Conservation (phyloP, 2,888 invertebrate species). For the Dexiosoma caninum region DNA sequence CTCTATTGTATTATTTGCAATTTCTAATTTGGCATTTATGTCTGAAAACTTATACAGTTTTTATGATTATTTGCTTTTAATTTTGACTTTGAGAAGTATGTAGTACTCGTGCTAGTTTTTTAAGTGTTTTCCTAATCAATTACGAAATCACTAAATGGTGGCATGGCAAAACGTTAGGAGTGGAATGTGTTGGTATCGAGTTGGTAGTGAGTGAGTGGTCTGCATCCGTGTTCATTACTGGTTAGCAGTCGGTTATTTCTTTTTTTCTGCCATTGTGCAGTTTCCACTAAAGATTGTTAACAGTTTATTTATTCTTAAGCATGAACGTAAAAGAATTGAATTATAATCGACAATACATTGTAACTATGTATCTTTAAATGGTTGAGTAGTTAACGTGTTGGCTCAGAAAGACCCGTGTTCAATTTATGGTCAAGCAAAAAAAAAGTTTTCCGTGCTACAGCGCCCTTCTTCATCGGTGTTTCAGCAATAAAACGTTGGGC, state of each 20-base stretch:
- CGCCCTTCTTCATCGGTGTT: too few relatives aligned
- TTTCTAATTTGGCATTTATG: conserved; percentile 25
- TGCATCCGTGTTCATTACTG: conserved; percentile 32
- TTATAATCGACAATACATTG: too few relatives aligned
- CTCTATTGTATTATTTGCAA: not conserved
- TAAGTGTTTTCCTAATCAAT: conserved; percentile 30
- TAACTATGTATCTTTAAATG: too few relatives aligned
- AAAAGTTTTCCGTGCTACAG: too few relatives aligned
- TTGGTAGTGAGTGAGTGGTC: conserved; percentile 30
- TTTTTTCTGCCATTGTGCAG: conserved; percentile 5
- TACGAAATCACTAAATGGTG: conserved; percentile 36
- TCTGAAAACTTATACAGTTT: not conserved
- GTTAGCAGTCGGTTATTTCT: conserved; percentile 15
- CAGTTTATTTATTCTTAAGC: not conserved
- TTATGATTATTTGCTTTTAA: not conserved
- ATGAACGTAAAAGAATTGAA: conserved; percentile 18
- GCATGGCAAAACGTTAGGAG: not conserved
- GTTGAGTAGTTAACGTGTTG: too few relatives aligned
- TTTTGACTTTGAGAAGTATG: not conserved
- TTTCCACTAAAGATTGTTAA: conserved; percentile 26
- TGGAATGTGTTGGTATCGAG: conserved; percentile 3
- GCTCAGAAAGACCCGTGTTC: too few relatives aligned
- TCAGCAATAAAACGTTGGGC: too few relatives aligned
- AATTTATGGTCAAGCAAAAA: too few relatives aligned
- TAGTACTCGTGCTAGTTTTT: conserved; percentile 20